A percentile compares a stretch with the other conserved stretches of the same genome.
These are phyloP conservation scores for Syrmaticus mikado DNA, from an alignment of 2,113 vertebrate species.

Conservation along the genomic window DNA sequence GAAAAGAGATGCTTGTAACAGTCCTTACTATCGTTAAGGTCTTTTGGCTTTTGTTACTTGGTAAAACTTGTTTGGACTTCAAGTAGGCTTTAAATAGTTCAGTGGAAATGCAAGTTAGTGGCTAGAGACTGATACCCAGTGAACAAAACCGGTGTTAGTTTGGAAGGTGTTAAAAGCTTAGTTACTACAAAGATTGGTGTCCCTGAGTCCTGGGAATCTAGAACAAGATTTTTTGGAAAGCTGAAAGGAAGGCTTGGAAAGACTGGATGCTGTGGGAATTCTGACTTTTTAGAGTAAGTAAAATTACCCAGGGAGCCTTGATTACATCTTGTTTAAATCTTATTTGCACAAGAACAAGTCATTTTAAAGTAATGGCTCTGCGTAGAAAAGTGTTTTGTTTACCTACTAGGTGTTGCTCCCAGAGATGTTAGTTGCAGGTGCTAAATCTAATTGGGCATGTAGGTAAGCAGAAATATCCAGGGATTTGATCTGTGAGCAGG, in stretches of 20 bases:
- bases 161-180: not conserved
- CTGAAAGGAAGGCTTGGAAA: not conserved
- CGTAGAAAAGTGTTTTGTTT: not conserved
- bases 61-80: not conserved
- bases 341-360: not conserved
- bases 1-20: not conserved
- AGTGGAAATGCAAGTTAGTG: not conserved
- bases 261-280: not conserved
- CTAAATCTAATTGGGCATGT: not conserved
- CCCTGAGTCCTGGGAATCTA: not conserved
- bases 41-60: not conserved
- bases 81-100: not conserved
- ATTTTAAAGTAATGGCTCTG: constrained; percentile 16
- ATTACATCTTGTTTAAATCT: not conserved
- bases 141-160: not conserved
- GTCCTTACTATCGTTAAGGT: not conserved
- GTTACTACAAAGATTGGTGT: not conserved
- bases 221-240: not conserved
- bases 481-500: not conserved
- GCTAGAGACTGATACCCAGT: not conserved
- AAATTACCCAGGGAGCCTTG: not conserved
- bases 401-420: not conserved
- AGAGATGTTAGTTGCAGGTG: not conserved
- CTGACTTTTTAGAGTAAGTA: not conserved
- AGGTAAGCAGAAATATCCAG: not conserved